Base-by-base conservation (phyloP, 2,888 invertebrate species). In the Chloroclysta siterata region DNA sequence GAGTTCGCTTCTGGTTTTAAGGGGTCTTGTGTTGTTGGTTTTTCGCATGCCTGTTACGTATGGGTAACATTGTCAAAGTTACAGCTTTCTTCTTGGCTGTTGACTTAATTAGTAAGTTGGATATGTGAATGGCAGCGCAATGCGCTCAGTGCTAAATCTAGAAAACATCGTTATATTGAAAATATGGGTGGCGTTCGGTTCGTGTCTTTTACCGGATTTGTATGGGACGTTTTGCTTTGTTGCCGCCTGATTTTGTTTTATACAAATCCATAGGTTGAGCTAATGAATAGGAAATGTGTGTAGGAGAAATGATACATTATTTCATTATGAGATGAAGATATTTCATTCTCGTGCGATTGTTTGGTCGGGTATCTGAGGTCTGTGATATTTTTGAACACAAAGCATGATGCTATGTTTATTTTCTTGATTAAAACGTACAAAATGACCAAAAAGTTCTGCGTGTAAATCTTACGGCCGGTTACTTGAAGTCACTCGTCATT, bases 71-170 rank as follows among this genome's bases (percentile, higher is more conserved):
- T 90, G 91, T 92, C 91, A 90, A 90, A 92, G 91, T 90, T 90
- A 90, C 84, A 88, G 89, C 89, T 90, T 87, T 90, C 90, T 90
- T 90, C 90, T 85, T 80, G 80, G 78, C 80, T 84, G 88, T 81
- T 89, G 91, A 91, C 92, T 92, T 92, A 92, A 92, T 92, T 92
- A 92, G 91, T 90, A 86, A 89, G 86, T 82, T 89, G 89, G 91
- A 91, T 92, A 92, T 90, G 91, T 91, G 92, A 92, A 89, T 91
- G 92, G 90, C 92, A 92, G 89, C 79, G 85, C 89, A 92, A 92
- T 92, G 92, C 89, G 77, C 83, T 80, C 81, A 74, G 74, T 75
- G 78, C 85, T 86, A 88, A 87, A 88, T 86, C 81, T 82, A 84
- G 77, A 85, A 72, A 87, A 86, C 84, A 84, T 91, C 91, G 89